Evolutionary conservation across 2,797 vertebrate species (phyloP).

Genomic region (Brachyrhaphis roseni): DNA sequence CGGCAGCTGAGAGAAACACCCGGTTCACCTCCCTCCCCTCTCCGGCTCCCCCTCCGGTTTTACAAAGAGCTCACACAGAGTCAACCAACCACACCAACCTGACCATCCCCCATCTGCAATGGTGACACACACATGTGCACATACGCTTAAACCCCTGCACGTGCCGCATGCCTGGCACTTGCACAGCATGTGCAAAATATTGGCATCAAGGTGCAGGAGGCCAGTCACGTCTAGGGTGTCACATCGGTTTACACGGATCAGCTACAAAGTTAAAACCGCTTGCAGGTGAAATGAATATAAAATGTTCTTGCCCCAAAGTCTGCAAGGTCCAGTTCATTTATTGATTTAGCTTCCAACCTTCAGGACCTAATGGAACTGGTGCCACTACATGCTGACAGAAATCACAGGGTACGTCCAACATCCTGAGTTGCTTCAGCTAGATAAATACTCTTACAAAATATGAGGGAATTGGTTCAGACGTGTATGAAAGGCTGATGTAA

Average conservation of each 20-base stretch:
- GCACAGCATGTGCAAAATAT: slow-evolving; percentile 28
- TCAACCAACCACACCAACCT: slow-evolving; percentile 38
- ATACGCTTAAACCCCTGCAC: slow-evolving; percentile 28
- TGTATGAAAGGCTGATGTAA: background rate
- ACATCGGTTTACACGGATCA: background rate
- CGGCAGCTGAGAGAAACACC: slow-evolving; percentile 70
- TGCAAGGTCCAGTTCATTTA: background rate
- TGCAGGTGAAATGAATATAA: background rate
- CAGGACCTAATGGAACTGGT: background rate
- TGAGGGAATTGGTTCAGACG: background rate
- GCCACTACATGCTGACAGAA: background rate
- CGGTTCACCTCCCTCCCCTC: slow-evolving; percentile 50
- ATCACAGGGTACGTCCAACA: background rate
- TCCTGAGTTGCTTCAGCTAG: background rate
- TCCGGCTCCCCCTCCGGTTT: slow-evolving; percentile 34
- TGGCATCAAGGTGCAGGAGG: slow-evolving; percentile 19
- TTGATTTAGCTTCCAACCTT: background rate
- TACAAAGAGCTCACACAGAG: slow-evolving; percentile 56
- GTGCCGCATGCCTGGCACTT: slow-evolving; percentile 28
- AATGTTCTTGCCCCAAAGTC: background rate
- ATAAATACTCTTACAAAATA: background rate
- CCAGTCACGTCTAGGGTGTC: slow-evolving; percentile 11
- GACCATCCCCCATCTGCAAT: slow-evolving; percentile 7
- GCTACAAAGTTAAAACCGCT: background rate
- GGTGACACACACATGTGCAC: slow-evolving; percentile 29